Evolutionary conservation across 2,797 vertebrate species (phyloP).

Genomic region (Eremophila alpestris): DNA sequence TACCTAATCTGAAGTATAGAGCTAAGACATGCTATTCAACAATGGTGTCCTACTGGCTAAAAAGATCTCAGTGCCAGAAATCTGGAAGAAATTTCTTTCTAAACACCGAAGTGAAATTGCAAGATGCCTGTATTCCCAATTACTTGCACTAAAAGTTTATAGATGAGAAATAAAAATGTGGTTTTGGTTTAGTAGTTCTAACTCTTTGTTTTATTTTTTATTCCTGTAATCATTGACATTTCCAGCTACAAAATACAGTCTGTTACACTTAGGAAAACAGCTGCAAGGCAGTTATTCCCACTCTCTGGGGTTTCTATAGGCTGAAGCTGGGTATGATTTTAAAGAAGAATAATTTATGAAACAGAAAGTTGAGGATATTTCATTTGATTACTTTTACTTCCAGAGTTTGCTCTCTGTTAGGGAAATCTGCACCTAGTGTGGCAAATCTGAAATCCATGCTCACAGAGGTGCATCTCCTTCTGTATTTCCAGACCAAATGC

Average conservation of each 20-base stretch:
- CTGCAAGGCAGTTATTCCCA: neutral
- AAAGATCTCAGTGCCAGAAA: neutral
- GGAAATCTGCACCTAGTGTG: neutral
- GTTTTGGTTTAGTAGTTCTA: conserved; percentile 22
- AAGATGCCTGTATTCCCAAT: conserved; percentile 32
- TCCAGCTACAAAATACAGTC: neutral
- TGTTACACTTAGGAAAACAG: neutral
- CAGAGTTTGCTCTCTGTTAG: neutral
- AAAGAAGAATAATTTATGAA: neutral
- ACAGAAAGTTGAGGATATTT: neutral
- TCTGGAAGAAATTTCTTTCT: neutral
- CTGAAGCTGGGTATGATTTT: neutral
- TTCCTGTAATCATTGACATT: conserved; percentile 22
- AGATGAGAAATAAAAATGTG: conserved; percentile 34
- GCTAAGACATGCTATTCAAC: neutral
- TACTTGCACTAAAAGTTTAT: conserved; percentile 45
- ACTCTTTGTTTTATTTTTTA: neutral
- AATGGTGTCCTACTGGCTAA: neutral
- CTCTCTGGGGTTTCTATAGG: neutral
- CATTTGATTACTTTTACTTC: neutral
- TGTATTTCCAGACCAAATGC: neutral
- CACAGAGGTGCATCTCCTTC: neutral
- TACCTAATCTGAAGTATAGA: neutral
- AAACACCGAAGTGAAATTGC: conserved; percentile 32
- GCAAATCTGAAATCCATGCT: neutral